Percentiles rank a stretch among this genome's conserved stretches.
Conservation (phyloP, 2,797 vertebrate genomes). For the Channa striata region DNA sequence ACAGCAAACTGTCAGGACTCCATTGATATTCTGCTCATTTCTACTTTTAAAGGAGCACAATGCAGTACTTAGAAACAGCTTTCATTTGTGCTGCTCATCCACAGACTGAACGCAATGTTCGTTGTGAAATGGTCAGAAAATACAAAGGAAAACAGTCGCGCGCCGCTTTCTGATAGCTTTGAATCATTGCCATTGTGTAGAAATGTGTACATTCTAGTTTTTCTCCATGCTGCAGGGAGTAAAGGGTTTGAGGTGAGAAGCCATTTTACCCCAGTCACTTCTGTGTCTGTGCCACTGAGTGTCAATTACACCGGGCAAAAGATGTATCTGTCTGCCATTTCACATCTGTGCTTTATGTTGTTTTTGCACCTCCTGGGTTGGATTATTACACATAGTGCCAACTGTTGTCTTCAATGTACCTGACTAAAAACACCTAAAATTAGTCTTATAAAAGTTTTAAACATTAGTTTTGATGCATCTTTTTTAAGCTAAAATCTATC, state of each 20-base stretch:
- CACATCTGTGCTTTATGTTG: constrained; percentile 40
- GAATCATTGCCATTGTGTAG: constrained; percentile 53
- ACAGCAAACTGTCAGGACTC: constrained; percentile 22
- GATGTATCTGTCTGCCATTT: constrained; percentile 54
- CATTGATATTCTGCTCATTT: constrained; percentile 55
- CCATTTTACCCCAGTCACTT: constrained; percentile 75
- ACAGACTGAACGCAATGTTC: constrained; percentile 27
- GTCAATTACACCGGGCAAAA: constrained; percentile 53
- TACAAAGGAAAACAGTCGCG: background rate
- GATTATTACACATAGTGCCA: constrained; percentile 19
- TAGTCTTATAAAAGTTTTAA: background rate
- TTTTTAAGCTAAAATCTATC: constrained; percentile 3
- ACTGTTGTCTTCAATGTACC: constrained; percentile 7
- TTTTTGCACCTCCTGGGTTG: constrained; percentile 67
- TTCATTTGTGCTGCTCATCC: constrained; percentile 32
- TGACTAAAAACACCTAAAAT: constrained; percentile 7
- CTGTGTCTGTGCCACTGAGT: constrained; percentile 62
- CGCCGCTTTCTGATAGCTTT: constrained; percentile 42
- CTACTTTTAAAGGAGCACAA: constrained; percentile 41
- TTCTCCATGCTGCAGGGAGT: constrained; percentile 74
- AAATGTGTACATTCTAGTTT: constrained; percentile 78
- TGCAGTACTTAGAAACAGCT: constrained; percentile 59
- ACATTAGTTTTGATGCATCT: background rate
- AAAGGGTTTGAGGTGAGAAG: constrained; percentile 77
- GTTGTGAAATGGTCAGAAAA: constrained; percentile 19